These are phyloP conservation scores for Rotaria sp. DNA, from an alignment of 2,888 invertebrate species.

Conservation along the genomic window DNA sequence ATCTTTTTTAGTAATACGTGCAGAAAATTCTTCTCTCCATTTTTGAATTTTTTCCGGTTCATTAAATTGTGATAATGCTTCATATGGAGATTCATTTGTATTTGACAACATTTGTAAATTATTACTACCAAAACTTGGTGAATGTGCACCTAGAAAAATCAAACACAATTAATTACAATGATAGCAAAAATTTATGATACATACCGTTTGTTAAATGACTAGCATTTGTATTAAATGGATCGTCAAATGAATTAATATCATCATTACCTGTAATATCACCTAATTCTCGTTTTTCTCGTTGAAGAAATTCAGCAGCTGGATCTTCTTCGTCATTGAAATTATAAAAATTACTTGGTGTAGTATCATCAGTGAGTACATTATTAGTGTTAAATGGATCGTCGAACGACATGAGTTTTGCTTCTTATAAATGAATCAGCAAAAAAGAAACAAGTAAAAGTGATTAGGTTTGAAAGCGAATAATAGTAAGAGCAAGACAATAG, in stretches of 20 bases:
- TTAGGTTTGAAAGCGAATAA: neutral
- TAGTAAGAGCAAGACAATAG: neutral
- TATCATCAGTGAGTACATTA: neutral
- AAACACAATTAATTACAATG: too few relatives aligned
- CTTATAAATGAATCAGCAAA: too few relatives aligned
- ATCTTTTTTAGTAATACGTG: conserved; percentile 81
- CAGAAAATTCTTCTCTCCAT: conserved; percentile 89
- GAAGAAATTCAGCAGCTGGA: conserved; percentile 40
- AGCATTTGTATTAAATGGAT: neutral
- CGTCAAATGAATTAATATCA: neutral
- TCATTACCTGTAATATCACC: conserved; percentile 29
- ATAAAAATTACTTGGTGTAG: neutral
- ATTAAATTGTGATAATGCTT: conserved; percentile 30
- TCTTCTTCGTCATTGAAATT: conserved; percentile 31
- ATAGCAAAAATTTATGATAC: neutral
- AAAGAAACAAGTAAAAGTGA: neutral
- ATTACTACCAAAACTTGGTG: neutral
- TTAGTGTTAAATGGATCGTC: neutral
- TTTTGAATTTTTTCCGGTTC: conserved; percentile 38
- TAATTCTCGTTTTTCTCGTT: conserved; percentile 39
- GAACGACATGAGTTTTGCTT: neutral
- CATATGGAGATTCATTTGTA: conserved; percentile 2
- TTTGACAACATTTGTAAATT: neutral
- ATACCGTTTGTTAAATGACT: neutral
- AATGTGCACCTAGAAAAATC: neutral